Evolutionary conservation across 2,888 invertebrate species (phyloP).

Genomic region (Steinernema carpocapsae): DNA sequence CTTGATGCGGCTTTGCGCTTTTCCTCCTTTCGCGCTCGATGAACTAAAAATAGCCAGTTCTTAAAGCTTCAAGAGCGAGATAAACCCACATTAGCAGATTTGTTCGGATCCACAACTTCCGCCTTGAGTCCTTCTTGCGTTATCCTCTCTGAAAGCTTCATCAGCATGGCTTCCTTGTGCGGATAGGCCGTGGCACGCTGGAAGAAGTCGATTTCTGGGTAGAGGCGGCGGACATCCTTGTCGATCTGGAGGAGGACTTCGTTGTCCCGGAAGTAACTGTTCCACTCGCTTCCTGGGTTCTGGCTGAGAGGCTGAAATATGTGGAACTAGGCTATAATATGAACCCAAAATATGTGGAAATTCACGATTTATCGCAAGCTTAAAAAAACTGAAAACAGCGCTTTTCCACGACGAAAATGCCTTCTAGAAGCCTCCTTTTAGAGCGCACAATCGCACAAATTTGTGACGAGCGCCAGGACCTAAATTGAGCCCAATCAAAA

Average conservation of each 20-base stretch:
- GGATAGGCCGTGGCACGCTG: conserved; percentile 92
- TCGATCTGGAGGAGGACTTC: conserved; percentile 96
- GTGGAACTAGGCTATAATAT: too few species aligned
- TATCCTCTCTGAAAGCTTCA: conserved; percentile 49
- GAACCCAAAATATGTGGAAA: too few species aligned
- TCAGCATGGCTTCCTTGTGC: conserved; percentile 51
- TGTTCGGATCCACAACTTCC: conserved; percentile 44
- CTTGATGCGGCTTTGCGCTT: conserved; percentile 28
- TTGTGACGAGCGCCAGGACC: too few species aligned
- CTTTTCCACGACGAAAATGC: too few species aligned
- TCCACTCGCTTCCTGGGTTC: conserved; percentile 95
- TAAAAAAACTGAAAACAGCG: too few species aligned
- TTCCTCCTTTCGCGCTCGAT: conserved; percentile 8
- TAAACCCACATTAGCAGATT: conserved; percentile 41
- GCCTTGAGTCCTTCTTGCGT: conserved; percentile 43
- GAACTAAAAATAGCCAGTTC: conserved; percentile 26
- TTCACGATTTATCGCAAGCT: too few species aligned
- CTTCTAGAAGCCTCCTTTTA: too few species aligned
- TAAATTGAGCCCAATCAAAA: too few species aligned
- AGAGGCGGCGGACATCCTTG: conserved; percentile 78
- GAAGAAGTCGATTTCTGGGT: conserved; percentile 92
- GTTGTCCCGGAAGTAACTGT: conserved; percentile 93
- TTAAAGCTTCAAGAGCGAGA: not conserved
- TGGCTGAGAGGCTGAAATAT: conserved; percentile 84
- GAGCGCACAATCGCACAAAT: too few species aligned